Conservation (phyloP, 2,888 invertebrate species). For the Pasiphila rectangulata region DNA sequence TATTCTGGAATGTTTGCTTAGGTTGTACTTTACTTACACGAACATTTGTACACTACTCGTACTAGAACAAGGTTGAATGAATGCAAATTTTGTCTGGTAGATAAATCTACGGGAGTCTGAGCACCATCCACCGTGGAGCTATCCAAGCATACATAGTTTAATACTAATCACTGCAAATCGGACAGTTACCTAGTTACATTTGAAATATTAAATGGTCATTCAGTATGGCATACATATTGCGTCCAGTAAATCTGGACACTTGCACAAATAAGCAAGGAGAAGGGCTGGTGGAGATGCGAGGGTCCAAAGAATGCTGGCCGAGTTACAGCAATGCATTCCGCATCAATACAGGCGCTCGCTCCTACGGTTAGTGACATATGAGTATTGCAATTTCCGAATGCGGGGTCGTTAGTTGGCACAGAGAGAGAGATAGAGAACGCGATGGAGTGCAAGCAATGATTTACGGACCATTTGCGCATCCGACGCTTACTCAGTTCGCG, state of each 20-base stretch:
- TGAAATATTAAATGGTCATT: constrained; percentile 49
- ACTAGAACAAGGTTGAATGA: too few species aligned
- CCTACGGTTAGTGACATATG: constrained; percentile 65
- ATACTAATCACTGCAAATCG: constrained; percentile 23
- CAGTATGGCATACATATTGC: constrained; percentile 40
- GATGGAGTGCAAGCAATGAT: constrained; percentile 54
- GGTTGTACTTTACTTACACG: too few species aligned
- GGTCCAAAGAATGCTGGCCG: constrained; percentile 47
- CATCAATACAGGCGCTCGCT: constrained; percentile 60
- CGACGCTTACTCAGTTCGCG: constrained; percentile 47
- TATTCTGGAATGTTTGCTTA: too few species aligned
- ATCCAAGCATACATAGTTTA: constrained; percentile 10
- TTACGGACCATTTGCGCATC: constrained; percentile 55
- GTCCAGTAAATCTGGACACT: constrained; percentile 43
- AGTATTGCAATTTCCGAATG: constrained; percentile 74
- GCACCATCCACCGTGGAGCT: constrained; percentile 1
- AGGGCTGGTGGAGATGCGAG: constrained; percentile 34
- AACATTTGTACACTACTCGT: too few species aligned
- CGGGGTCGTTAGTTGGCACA: constrained; percentile 57
- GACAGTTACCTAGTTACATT: constrained; percentile 36
- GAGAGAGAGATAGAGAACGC: constrained; percentile 49
- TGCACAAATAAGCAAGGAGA: constrained; percentile 34
- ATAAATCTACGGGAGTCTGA: too few species aligned
- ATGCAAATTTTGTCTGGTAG: too few species aligned
- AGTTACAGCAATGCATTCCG: constrained; percentile 50